Evolutionary conservation across 1,140 invertebrate genomes (phyloP).

Genomic region (Matsumurasca onukii): DNA sequence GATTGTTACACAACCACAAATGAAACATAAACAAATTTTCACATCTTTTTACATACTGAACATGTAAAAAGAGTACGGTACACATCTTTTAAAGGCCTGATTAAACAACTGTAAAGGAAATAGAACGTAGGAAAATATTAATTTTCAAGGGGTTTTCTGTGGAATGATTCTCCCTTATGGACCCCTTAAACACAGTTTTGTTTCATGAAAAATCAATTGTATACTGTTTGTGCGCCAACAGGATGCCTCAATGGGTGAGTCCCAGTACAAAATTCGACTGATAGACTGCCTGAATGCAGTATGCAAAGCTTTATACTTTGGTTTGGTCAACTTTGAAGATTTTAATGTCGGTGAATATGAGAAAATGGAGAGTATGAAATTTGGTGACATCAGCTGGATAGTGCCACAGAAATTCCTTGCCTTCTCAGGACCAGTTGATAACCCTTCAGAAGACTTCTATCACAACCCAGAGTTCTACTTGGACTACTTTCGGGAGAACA

Average conservation of each 20-base stretch:
- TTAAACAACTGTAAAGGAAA: no score
- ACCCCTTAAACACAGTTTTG: no score
- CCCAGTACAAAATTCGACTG: conserved; percentile 76
- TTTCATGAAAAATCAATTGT: no score
- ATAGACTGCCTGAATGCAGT: conserved; percentile 86
- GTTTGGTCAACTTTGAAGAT: conserved; percentile 92
- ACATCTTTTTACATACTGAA: no score
- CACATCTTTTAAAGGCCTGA: no score
- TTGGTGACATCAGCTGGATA: conserved; percentile 99
- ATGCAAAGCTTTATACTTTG: conserved; percentile 78
- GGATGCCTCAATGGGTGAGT: conserved; percentile 65
- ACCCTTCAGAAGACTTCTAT: conserved; percentile 64
- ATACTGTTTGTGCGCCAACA: no score
- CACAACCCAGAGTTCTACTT: conserved; percentile 97
- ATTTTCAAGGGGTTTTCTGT: no score
- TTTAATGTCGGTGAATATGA: conserved; percentile 96
- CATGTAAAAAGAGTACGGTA: no score
- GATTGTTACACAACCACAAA: no score
- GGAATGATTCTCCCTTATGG: no score
- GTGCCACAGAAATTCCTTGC: conserved; percentile 96
- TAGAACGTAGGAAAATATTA: no score
- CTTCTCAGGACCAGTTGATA: conserved; percentile 92
- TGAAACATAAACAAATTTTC: no score
- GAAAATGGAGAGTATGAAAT: conserved; percentile 94
- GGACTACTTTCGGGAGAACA: conserved; percentile 86